Percentiles rank a stretch among this genome's conserved stretches.
These are phyloP conservation scores for Protosalanx chinensis DNA, from an alignment of 2,797 vertebrate genomes.

Conservation along the genomic window DNA sequence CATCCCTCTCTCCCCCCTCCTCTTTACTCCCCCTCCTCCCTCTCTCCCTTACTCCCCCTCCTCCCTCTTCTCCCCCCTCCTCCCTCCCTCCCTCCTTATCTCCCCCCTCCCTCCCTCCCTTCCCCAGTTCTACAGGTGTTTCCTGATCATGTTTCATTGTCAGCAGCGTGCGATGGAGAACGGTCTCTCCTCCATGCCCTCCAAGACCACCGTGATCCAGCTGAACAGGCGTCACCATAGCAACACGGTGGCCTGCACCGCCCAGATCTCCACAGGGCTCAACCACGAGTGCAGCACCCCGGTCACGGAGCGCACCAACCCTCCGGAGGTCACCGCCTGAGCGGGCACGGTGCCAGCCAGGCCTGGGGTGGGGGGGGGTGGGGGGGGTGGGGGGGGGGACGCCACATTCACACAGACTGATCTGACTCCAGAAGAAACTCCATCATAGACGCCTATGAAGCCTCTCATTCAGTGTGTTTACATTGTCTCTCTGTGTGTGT, in stretches of 20 bases:
- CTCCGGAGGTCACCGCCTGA: conserved; percentile 38
- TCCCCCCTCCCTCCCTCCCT: background rate
- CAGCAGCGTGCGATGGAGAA: conserved; percentile 52
- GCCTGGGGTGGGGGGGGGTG: no score
- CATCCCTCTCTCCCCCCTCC: background rate
- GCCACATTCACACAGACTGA: no score
- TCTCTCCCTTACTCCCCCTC: background rate
- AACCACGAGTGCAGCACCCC: conserved; percentile 41
- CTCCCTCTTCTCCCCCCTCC: no score
- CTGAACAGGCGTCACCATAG: conserved; percentile 66
- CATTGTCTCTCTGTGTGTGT: no score
- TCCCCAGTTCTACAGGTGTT: conserved; percentile 83
- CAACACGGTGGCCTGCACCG: conserved; percentile 55
- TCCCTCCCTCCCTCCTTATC: no score
- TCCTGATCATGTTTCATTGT: conserved; percentile 76
- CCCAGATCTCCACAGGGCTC: conserved; percentile 55
- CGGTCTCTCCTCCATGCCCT: conserved; percentile 59
- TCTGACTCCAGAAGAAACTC: no score
- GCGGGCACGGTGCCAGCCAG: no score
- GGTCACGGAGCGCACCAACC: conserved; percentile 31
- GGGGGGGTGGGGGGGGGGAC: background rate
- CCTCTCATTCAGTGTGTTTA: no score
- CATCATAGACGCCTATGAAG: no score
- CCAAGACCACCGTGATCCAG: conserved; percentile 72
- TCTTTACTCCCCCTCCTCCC: no score